phyloP scores from a whole-genome alignment of 2,888 invertebrate species.

The Spisula solida region DNA sequence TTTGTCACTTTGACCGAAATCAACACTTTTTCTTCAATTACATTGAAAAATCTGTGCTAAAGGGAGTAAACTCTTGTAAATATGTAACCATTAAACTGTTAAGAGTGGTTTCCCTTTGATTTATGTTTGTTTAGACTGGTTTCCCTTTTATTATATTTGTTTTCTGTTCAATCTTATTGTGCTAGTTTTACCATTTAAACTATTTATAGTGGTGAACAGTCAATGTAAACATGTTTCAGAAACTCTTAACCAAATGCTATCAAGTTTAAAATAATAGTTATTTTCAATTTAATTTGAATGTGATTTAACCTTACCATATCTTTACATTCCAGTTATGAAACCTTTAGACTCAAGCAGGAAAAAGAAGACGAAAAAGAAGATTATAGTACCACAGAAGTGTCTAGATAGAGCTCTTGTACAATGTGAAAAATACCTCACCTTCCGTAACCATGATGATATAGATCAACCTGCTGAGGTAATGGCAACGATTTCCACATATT shows the following conservation, averaged over 20 bases:
- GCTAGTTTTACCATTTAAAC: background rate
- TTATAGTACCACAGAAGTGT: constrained; percentile 91
- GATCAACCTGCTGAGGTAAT: constrained; percentile 89
- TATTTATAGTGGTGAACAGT: no score
- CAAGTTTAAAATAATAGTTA: no score
- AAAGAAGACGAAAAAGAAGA: constrained; percentile 78
- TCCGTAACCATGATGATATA: constrained; percentile 91
- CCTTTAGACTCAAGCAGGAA: constrained; percentile 64
- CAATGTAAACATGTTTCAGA: no score
- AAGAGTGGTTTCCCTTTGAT: background rate
- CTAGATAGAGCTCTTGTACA: constrained; percentile 94
- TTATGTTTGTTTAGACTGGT: background rate
- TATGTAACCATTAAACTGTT: background rate
- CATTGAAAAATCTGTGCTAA: background rate
- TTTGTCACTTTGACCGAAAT: no score
- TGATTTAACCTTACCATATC: background rate
- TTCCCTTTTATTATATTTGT: background rate
- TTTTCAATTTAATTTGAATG: no score
- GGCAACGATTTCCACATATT: background rate
- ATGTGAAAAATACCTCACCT: constrained; percentile 92
- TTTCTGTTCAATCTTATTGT: background rate
- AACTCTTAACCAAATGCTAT: no score
- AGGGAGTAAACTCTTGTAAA: background rate
- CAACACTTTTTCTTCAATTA: no score
- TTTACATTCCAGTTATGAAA: constrained; percentile 65